Conservation (phyloP, 2,888 invertebrate genomes). For the Melipona bicolor region DNA sequence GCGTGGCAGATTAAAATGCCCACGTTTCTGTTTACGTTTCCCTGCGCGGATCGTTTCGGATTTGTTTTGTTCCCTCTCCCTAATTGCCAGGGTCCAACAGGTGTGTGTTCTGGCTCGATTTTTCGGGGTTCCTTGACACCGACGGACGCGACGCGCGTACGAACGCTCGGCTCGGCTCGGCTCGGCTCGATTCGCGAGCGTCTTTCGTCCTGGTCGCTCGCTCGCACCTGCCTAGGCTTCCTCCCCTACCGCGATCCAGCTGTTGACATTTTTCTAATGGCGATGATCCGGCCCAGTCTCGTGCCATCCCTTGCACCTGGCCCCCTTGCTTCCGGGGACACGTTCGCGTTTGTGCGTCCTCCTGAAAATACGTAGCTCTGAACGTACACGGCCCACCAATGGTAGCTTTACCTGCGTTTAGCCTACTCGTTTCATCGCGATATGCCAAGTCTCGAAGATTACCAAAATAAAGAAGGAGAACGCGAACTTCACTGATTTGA, state of each 20-base stretch:
- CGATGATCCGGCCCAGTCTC: slow-evolving; percentile 25
- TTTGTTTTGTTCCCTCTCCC: slow-evolving; percentile 19
- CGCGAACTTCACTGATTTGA: not conserved
- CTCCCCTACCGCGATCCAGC: slow-evolving; percentile 1
- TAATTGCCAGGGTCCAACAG: slow-evolving; percentile 56
- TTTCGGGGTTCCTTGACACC: slow-evolving; percentile 22
- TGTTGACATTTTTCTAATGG: slow-evolving; percentile 50
- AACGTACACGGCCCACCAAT: too few relatives aligned
- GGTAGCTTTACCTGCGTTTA: too few relatives aligned
- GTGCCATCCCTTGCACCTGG: slow-evolving; percentile 4
- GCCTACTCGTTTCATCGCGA: not conserved
- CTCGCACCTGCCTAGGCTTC: slow-evolving; percentile 38
- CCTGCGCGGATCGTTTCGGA: slow-evolving; percentile 8
- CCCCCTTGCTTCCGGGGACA: not conserved
- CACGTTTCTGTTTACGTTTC: slow-evolving; percentile 25
- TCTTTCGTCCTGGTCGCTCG: slow-evolving; percentile 9
- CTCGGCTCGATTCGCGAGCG: not conserved
- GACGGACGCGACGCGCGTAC: not conserved
- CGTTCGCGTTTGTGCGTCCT: not conserved
- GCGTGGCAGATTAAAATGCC: slow-evolving; percentile 48
- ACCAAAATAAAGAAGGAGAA: too few relatives aligned
- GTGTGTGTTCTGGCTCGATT: slow-evolving; percentile 51
- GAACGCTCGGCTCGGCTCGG: not conserved
- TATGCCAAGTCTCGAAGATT: not conserved
- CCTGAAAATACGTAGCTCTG: not conserved